phyloP scores from a whole-genome alignment of 2,797 vertebrate species.

The Nothura maculosa region DNA sequence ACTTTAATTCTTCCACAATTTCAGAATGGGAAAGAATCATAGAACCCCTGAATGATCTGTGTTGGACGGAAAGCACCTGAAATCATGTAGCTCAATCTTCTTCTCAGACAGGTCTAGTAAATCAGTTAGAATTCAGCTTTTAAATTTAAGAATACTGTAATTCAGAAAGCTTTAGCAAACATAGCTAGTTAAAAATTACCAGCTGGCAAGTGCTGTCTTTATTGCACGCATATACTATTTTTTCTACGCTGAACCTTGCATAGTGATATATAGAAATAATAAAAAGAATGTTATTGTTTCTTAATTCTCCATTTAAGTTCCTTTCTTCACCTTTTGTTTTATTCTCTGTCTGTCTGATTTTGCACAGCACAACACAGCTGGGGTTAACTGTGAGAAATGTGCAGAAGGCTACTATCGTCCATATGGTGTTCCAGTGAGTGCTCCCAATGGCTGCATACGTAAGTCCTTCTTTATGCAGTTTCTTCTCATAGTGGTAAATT shows the following conservation, averaged over 20 bases:
- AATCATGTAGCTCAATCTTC: rapidly evolving
- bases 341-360: slow-evolving; percentile 6
- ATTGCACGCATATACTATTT: neutral
- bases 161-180: neutral
- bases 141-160: neutral
- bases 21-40: neutral
- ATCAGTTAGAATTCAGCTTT: neutral
- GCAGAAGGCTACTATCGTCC: slow-evolving; percentile 89
- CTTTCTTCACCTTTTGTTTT: neutral
- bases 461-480: slow-evolving; percentile 60
- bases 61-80: neutral
- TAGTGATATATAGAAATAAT: neutral
- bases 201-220: neutral
- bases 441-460: slow-evolving; percentile 89
- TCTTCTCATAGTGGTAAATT: neutral
- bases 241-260: neutral
- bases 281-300: slow-evolving; percentile 29
- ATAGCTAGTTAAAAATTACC: neutral
- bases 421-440: slow-evolving; percentile 77
- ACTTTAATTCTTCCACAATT: neutral
- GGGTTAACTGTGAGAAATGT: slow-evolving; percentile 93
- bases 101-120: neutral
- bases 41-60: neutral
- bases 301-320: slow-evolving; percentile 9
- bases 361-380: slow-evolving; percentile 92